Evolutionary conservation across 1,140 invertebrate genomes (phyloP).

Genomic region (Penaeus indicus): DNA sequence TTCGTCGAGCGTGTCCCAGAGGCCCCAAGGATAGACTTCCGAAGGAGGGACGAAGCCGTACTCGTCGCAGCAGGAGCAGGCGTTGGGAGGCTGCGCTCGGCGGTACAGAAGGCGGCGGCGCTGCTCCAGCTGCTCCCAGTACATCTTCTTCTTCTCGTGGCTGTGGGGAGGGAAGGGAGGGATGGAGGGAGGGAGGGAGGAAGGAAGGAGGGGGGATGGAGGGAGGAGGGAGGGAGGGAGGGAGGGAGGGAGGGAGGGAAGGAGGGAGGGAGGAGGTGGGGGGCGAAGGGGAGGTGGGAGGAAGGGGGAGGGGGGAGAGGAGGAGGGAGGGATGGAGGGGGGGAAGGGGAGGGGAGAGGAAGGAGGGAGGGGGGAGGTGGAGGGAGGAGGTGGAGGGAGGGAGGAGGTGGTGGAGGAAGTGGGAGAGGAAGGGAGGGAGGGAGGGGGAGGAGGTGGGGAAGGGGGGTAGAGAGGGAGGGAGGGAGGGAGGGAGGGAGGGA

Average conservation of each 20-base stretch:
- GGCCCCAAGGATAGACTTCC: slow-evolving; percentile 60
- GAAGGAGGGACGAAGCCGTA: slow-evolving; percentile 66
- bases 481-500: neutral
- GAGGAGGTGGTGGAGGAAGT: neutral
- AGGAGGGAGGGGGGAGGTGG: neutral
- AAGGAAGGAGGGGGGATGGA: neutral
- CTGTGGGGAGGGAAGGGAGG: slow-evolving; percentile 70
- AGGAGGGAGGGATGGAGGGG: neutral
- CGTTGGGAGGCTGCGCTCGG: slow-evolving; percentile 52
- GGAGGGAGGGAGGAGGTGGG: too few relatives aligned
- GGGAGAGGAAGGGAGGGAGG: neutral
- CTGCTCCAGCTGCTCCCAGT: slow-evolving; percentile 90
- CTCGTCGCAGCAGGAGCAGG: slow-evolving; percentile 68
- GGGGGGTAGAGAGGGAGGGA: neutral
- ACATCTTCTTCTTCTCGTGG: slow-evolving; percentile 93
- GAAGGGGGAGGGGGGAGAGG: neutral
- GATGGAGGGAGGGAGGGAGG: neutral
- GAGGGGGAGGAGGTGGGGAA: neutral
- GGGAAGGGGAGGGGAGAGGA: neutral
- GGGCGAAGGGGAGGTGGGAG: neutral
- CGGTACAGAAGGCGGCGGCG: slow-evolving; percentile 75
- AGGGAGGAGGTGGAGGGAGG: neutral
- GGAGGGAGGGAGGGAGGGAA: neutral
- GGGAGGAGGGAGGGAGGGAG: neutral
- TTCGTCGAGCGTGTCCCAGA: slow-evolving; percentile 65